Conservation (phyloP, 1,140 invertebrate genomes). For the Bombus sylvicola region DNA sequence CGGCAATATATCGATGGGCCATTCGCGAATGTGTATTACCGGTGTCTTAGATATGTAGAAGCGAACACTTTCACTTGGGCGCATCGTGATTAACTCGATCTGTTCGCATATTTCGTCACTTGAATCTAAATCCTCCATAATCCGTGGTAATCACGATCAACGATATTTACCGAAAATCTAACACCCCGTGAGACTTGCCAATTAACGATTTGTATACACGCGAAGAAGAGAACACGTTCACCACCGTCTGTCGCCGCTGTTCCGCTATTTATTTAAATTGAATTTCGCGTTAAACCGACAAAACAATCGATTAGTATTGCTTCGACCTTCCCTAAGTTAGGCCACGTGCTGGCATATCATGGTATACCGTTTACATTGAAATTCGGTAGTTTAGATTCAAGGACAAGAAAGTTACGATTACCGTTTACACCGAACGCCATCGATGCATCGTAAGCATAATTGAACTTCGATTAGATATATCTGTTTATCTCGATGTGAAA, state of each 20-base stretch:
- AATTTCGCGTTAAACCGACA: slow-evolving; percentile 32
- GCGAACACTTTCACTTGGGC: slow-evolving; percentile 56
- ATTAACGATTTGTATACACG: not conserved
- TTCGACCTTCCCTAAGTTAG: not conserved
- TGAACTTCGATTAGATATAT: not conserved
- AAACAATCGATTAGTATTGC: not conserved
- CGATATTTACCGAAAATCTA: not conserved
- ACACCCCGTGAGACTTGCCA: not conserved
- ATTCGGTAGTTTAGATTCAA: not conserved
- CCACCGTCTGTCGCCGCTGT: not conserved
- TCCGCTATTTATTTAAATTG: slow-evolving; percentile 27
- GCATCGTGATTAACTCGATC: slow-evolving; percentile 11
- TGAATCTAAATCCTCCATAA: slow-evolving; percentile 6
- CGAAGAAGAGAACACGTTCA: slow-evolving; percentile 8
- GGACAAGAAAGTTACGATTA: not conserved
- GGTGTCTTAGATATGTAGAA: slow-evolving; percentile 16
- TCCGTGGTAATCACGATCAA: not conserved
- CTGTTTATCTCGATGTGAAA: too few relatives aligned
- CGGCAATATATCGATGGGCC: slow-evolving; percentile 7
- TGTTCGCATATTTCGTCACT: slow-evolving; percentile 37
- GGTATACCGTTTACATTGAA: not conserved
- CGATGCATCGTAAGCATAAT: not conserved
- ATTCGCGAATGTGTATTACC: slow-evolving; percentile 38
- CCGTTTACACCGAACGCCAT: not conserved
- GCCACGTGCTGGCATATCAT: slow-evolving; percentile 12